Evolutionary conservation across 1,140 invertebrate species (phyloP).

Genomic region (Cepaea nemoralis): DNA sequence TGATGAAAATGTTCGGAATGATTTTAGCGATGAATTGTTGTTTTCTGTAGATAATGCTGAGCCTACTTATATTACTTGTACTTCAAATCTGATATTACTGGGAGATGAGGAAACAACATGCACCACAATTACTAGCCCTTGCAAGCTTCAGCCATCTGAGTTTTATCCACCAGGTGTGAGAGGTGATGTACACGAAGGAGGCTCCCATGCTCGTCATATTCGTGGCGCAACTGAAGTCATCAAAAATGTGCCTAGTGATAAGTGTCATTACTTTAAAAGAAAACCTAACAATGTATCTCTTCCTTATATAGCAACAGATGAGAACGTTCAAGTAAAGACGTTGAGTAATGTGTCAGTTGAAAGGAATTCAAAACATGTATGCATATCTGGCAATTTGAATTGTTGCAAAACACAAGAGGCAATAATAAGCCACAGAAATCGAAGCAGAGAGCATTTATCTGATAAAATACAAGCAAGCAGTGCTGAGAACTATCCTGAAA

Average conservation of each 20-base stretch:
- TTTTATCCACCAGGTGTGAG: slow-evolving; percentile 26
- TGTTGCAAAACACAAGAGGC: not conserved
- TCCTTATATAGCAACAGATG: not conserved
- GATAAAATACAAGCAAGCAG: not conserved
- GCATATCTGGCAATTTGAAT: not conserved
- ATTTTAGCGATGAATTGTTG: not conserved
- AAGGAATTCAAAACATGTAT: not conserved
- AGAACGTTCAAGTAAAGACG: not conserved
- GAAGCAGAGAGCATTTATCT: not conserved
- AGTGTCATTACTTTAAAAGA: not conserved
- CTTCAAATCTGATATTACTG: slow-evolving; percentile 17
- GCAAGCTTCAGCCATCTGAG: slow-evolving; percentile 13
- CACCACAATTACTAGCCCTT: slow-evolving; percentile 9
- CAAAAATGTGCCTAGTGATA: not conserved
- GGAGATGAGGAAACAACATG: slow-evolving; percentile 30
- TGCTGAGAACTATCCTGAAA: no score
- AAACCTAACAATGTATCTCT: not conserved
- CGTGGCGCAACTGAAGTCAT: slow-evolving; percentile 21
- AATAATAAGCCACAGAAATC: not conserved
- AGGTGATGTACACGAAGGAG: slow-evolving; percentile 1
- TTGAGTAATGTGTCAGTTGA: not conserved
- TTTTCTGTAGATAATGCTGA: not conserved
- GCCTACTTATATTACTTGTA: not conserved
- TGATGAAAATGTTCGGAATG: not conserved
- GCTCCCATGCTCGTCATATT: slow-evolving; percentile 18